These are phyloP conservation scores for Tricholauxania praeusta DNA, from an alignment of 2,888 invertebrate species.

Conservation along the genomic window DNA sequence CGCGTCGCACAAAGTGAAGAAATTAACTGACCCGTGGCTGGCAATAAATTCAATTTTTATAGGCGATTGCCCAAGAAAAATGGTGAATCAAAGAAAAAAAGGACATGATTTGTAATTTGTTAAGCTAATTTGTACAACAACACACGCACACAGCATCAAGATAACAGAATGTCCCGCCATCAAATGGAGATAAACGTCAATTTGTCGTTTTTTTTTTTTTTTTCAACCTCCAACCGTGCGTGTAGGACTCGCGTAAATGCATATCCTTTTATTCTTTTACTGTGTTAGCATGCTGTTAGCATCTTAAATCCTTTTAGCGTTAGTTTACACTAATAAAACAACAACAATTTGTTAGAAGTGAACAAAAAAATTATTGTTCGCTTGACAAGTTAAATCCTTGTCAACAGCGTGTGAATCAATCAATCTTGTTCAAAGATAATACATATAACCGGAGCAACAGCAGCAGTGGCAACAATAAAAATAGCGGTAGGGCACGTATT, in stretches of 20 bases:
- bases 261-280: not conserved
- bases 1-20: not conserved
- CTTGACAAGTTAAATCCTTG: constrained; percentile 19
- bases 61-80: constrained; percentile 43
- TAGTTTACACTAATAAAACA: not conserved
- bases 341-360: constrained; percentile 20
- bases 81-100: constrained; percentile 39
- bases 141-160: not conserved
- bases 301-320: no score
- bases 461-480: constrained; percentile 21
- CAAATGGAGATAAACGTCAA: constrained; percentile 42
- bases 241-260: not conserved
- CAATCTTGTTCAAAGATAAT: constrained; percentile 56
- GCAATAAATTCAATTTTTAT: constrained; percentile 52
- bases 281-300: no score
- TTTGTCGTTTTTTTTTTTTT: constrained; percentile 36
- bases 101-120: constrained; percentile 60
- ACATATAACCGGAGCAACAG: constrained; percentile 11
- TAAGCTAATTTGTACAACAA: constrained; percentile 32
- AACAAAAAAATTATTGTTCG: not conserved
- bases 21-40: constrained; percentile 49
- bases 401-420: constrained; percentile 52
- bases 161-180: not conserved
- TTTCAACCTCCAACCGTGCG: constrained; percentile 13
- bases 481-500: not conserved